Evolutionary conservation across 2,797 vertebrate species (phyloP).

Genomic region (Phoxinus dragarum): DNA sequence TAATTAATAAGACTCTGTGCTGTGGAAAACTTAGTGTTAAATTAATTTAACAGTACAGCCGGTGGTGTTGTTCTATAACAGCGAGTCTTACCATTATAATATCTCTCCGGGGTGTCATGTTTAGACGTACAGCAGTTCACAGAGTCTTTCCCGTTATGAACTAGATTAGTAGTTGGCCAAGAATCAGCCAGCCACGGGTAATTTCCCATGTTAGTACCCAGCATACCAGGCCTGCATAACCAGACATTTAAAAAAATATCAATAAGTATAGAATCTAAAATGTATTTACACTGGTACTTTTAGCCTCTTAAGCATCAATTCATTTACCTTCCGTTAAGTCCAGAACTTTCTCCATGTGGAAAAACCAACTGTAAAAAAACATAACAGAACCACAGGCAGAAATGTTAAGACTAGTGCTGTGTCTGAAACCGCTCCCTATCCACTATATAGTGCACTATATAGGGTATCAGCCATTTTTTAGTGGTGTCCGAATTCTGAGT

Average conservation of each 20-base stretch:
- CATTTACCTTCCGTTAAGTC: constrained; percentile 85
- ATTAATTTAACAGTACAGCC: constrained; percentile 8
- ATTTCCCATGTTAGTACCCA: constrained; percentile 81
- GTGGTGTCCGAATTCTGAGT: too few relatives aligned
- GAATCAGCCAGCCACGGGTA: constrained; percentile 95
- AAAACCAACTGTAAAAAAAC: constrained; percentile 83
- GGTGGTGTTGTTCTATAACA: not conserved
- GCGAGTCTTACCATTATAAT: constrained; percentile 88
- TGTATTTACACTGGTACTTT: not conserved
- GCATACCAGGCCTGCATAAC: constrained; percentile 79
- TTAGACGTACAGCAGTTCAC: constrained; percentile 79
- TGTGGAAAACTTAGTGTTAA: constrained; percentile 12
- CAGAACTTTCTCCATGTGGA: constrained; percentile 83
- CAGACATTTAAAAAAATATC: not conserved
- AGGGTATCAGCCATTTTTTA: too few relatives aligned
- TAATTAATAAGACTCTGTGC: not conserved
- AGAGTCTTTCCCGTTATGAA: constrained; percentile 83
- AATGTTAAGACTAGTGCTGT: not conserved
- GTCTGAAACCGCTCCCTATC: too few relatives aligned
- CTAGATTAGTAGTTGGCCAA: constrained; percentile 87
- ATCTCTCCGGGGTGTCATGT: constrained; percentile 88
- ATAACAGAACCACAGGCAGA: not conserved
- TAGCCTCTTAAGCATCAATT: too few relatives aligned
- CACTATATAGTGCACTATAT: too few relatives aligned
- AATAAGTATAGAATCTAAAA: not conserved